Evolutionary conservation across 2,797 vertebrate species (phyloP), one percentile per base, ranked within the genome.

Genomic region (Fratercula arctica): DNA sequence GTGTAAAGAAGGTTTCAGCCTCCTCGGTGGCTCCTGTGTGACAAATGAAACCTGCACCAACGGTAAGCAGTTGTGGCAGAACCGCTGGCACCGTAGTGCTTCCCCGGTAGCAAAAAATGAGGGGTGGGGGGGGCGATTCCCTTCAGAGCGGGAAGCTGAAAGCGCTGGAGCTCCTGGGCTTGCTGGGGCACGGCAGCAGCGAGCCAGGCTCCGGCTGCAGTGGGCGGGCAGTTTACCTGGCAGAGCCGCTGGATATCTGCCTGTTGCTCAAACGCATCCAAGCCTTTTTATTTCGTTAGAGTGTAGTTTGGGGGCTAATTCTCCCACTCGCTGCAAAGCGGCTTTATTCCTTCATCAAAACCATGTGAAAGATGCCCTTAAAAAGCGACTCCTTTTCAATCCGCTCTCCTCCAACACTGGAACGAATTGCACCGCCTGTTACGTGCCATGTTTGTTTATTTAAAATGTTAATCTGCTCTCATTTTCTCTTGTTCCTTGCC

Each of bases 41-140:
- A 91, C 98, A n/a, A 98, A 98, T 6, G 98, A 98, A 80, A 99
- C 98, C 13, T 99, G 99, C 96, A 98, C 98, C 96, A 99, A 99
- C 0, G 99, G 99, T 99, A 96, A 97, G 98, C 90, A 19, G 50
- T 8, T n/a, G n/a, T 35, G 60, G n/a, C 59, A 63, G 77, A 92
- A n/a, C 39, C 8, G 1, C 28, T 56, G 41, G 41, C 59, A 59
- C 39, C 2, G 1, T 2, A 7, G 15, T n/a, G 26, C 54, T 81
- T 66, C 48, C 29, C 50, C 1, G 1, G 23, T 13, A 63, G 56
- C 56, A 79, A 81, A 76, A 79, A 91, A n/a, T 6, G 8, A 50
- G 77, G n/a, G 43, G 66, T 80, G 70, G 67, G 14, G 25, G 66
- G 84, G 74, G 67, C 14, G 13, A 79, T 95, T 94, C 69, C 50